Conservation (phyloP, 2,888 invertebrate genomes). For the Hemithea aestivaria region DNA sequence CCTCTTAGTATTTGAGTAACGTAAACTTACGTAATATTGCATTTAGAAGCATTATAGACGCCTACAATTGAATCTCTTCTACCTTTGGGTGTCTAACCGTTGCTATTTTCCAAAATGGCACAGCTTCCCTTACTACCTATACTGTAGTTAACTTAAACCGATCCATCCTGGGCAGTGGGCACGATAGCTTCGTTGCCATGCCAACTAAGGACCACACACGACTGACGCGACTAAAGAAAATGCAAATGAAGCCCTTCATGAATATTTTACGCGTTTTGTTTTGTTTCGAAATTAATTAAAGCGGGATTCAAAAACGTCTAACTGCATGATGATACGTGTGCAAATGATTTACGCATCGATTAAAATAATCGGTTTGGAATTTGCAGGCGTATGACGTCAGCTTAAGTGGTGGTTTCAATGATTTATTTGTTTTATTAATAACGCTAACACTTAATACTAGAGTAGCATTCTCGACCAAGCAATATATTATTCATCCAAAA, state of each 20-base stretch:
- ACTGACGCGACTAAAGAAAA: constrained; percentile 47
- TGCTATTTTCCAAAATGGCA: background rate
- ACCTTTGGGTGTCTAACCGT: no score
- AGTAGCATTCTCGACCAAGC: no score
- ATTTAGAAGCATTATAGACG: no score
- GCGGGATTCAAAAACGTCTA: constrained; percentile 14
- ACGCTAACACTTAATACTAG: no score
- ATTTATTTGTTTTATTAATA: no score
- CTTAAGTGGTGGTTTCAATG: no score
- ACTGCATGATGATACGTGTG: background rate
- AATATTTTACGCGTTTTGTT: constrained; percentile 51
- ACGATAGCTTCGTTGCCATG: constrained; percentile 50
- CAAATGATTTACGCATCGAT: constrained; percentile 2
- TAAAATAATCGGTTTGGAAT: constrained; percentile 7
- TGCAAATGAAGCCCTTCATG: constrained; percentile 59
- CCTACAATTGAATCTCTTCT: no score
- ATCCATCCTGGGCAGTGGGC: constrained; percentile 30
- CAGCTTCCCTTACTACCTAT: constrained; percentile 1
- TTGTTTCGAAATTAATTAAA: constrained; percentile 56
- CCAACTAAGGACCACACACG: constrained; percentile 75
- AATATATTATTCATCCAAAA: no score
- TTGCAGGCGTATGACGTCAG: no score
- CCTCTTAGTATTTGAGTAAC: no score
- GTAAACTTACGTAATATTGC: no score
- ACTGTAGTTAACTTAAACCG: constrained; percentile 23